phyloP scores from a whole-genome alignment of 2,888 invertebrate species.

The Epinotia bilunana region DNA sequence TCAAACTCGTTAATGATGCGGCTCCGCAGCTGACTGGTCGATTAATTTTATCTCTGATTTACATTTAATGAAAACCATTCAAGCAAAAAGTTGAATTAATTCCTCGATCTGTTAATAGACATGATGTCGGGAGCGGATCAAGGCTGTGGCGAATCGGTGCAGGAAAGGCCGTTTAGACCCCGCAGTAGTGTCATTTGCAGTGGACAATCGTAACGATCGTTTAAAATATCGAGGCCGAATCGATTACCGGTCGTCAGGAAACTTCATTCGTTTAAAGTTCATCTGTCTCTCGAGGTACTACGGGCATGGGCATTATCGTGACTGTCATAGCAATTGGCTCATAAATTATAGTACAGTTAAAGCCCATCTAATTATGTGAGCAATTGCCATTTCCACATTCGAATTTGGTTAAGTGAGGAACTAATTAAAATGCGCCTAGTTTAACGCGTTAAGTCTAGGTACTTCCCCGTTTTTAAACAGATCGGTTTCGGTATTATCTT shows the following conservation, averaged over 20 bases:
- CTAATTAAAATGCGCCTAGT: constrained; percentile 37
- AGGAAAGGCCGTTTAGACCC: constrained; percentile 41
- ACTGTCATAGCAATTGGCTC: constrained; percentile 17
- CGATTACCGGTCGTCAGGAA: constrained; percentile 31
- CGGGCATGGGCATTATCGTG: constrained; percentile 9
- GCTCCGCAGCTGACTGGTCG: constrained; percentile 60
- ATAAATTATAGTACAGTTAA: constrained; percentile 12
- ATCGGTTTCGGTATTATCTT: neutral
- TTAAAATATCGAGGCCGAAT: constrained; percentile 39
- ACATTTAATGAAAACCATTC: constrained; percentile 64
- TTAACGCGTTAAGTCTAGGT: neutral
- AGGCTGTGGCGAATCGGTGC: constrained; percentile 58
- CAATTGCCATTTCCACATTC: constrained; percentile 30
- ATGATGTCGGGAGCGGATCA: constrained; percentile 51
- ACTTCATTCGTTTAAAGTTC: constrained; percentile 37
- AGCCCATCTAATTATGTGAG: constrained; percentile 13
- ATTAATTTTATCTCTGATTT: constrained; percentile 67
- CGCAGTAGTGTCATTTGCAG: constrained; percentile 35
- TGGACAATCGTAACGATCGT: constrained; percentile 28
- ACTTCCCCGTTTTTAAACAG: constrained; percentile 14
- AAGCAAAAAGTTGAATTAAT: constrained; percentile 57
- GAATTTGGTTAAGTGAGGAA: constrained; percentile 42
- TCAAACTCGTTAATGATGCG: constrained; percentile 50
- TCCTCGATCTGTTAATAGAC: constrained; percentile 43
- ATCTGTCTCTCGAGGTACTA: constrained; percentile 15